Percentiles rank a stretch among this genome's conserved stretches.
Conservation (phyloP, 2,888 invertebrate genomes). For the Eristalis tenax region DNA sequence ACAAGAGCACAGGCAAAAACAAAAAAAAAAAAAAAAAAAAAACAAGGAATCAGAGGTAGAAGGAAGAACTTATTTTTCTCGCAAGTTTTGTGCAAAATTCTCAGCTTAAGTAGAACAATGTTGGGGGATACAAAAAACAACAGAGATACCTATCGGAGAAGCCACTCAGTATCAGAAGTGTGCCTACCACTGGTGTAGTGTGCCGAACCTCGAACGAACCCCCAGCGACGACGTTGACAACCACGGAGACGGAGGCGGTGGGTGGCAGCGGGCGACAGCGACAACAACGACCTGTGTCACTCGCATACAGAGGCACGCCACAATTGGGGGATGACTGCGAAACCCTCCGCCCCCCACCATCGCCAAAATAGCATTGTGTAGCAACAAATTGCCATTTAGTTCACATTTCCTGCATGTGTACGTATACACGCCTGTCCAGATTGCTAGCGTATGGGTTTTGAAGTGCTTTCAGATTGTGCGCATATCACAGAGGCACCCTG, state of each 20-base stretch:
- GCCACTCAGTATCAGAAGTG: slow-evolving; percentile 22
- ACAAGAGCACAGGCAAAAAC: neutral
- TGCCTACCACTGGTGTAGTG: neutral
- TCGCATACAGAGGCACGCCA: neutral
- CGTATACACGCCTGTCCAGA: neutral
- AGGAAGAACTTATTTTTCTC: neutral
- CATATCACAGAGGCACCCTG: slow-evolving; percentile 9
- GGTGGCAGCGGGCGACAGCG: neutral
- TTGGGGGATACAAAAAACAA: neutral
- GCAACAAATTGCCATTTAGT: neutral
- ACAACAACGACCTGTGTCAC: neutral
- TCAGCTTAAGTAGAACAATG: neutral
- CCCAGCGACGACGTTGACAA: neutral
- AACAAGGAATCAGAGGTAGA: neutral
- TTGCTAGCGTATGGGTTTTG: neutral
- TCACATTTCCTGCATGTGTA: neutral
- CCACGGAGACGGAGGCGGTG: too few species aligned
- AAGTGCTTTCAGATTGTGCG: slow-evolving; percentile 33
- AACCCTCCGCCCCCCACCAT: neutral
- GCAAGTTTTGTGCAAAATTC: slow-evolving; percentile 1
- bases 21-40: neutral
- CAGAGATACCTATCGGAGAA: slow-evolving; percentile 5
- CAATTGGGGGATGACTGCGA: neutral
- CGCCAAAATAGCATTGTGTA: neutral
- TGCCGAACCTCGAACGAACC: neutral